These are phyloP conservation scores for Zelostemma sp. DNA, from an alignment of 1,140 invertebrate genomes.

Conservation along the genomic window DNA sequence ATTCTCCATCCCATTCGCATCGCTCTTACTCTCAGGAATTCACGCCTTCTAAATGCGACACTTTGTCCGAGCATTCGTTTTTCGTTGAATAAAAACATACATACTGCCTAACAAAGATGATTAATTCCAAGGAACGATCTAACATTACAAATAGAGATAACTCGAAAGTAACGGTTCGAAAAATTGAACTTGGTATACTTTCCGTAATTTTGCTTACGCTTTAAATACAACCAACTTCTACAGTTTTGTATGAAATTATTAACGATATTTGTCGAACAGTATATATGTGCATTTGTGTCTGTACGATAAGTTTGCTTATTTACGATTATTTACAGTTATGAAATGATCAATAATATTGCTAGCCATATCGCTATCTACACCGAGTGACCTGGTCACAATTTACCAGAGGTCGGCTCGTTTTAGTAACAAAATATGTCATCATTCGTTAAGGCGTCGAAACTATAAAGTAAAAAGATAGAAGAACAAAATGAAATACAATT, in stretches of 20 bases:
- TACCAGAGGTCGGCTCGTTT: neutral
- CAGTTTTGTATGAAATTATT: neutral
- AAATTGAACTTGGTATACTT: neutral
- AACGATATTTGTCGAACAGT: constrained; percentile 4
- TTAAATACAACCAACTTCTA: constrained; percentile 2
- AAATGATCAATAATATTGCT: constrained; percentile 41
- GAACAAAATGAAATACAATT: constrained; percentile 12
- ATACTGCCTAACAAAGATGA: constrained; percentile 5
- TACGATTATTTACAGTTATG: constrained; percentile 59
- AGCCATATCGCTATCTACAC: constrained; percentile 53
- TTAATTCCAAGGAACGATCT: neutral
- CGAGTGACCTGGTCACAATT: constrained; percentile 30
- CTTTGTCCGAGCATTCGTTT: constrained; percentile 40
- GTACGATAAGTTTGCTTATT: constrained; percentile 47
- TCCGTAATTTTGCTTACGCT: neutral
- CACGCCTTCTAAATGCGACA: constrained; percentile 38
- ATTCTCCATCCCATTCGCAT: constrained; percentile 47
- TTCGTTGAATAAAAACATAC: constrained; percentile 36
- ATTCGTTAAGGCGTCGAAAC: neutral
- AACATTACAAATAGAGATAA: neutral
- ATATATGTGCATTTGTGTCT: constrained; percentile 13
- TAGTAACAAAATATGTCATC: constrained; percentile 5
- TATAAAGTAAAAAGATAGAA: constrained; percentile 15
- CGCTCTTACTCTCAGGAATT: constrained; percentile 26
- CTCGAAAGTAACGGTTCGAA: neutral